These are phyloP conservation scores for Balaeniceps rex DNA, from an alignment of 2,113 vertebrate genomes.

Conservation along the genomic window DNA sequence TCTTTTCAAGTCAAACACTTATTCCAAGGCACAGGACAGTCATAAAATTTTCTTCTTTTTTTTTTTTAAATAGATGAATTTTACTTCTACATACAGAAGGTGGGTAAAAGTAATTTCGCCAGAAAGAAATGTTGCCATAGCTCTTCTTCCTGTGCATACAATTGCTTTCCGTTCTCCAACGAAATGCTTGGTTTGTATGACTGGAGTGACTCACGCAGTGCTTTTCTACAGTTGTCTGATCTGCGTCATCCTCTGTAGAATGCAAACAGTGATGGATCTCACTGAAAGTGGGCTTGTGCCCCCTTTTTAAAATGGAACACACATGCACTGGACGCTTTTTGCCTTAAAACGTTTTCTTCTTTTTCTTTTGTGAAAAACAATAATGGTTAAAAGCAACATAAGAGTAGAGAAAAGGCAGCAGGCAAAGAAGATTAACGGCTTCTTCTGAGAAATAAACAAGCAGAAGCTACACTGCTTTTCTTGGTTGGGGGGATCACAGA, in stretches of 20 bases:
- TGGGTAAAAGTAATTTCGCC: not conserved
- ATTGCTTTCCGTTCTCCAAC: not conserved
- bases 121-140: not conserved
- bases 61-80: not conserved
- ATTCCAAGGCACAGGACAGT: not conserved
- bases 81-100: not conserved
- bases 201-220: constrained; percentile 64
- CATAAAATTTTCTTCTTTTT: not conserved
- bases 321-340: constrained; percentile 49
- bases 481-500: constrained; percentile 30
- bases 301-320: constrained; percentile 34
- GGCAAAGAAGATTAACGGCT: constrained; percentile 83
- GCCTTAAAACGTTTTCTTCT: constrained; percentile 71
- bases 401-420: constrained; percentile 79
- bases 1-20: not conserved
- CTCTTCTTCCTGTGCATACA: not conserved
- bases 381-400: constrained; percentile 73
- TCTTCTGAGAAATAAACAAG: constrained; percentile 75
- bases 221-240: not conserved
- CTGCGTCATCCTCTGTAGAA: not conserved
- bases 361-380: constrained; percentile 73
- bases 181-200: not conserved
- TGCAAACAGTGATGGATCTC: not conserved
- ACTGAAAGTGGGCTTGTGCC: not conserved
- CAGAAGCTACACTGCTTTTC: constrained; percentile 73